Base-by-base conservation (phyloP, 2,797 vertebrate genomes). In the Centropyge bicolor region DNA sequence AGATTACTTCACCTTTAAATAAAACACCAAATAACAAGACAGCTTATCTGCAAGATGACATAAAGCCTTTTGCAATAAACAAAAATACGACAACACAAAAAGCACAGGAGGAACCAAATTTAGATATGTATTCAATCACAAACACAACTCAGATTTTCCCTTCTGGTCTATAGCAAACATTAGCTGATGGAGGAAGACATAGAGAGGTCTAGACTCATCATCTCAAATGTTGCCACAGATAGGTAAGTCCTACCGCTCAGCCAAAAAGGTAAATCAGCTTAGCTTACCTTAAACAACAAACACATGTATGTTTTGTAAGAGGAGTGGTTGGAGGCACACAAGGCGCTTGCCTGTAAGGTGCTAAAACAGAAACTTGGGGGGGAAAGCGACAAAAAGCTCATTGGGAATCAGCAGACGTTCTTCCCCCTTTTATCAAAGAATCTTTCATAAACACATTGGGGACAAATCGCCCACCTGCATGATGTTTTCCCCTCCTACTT, bases 401-500 rank as follows among this genome's bases (percentile, higher is more conserved):
- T 87, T 91, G 87, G 92, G 94, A 96, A 93, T 94, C 87, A 94
- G 93, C 94, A 78, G 90, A 90, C 93, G 8, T 41, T 60, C 76
- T 55, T 5, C 60, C 57, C 91, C 92, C 95, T 91, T 91, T 88
- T 90, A 94, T 95, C 95, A 95, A 92, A 92, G 93, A 93, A 95
- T 95, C 91, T n/a, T 94, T 96, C 95, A 96, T 96, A 95, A 96
- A 93, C 92, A 94, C 88, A 92, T 95, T 91, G 93, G 95, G 92
- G 90, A 90, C 91, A 91, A 91, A 79, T 94, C 86, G 86, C 93
- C 94, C 96, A 96, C 96, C 95, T 96, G 96, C 95, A 96, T 95
- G 93, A 95, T 96, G 95, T 97, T 87, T 96, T 96, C 96, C 95
- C 95, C 96, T 96, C 96, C 96, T 95, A 89, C 91, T 95, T 90